Evolutionary conservation across 2,888 invertebrate species (phyloP).

Genomic region (Dendrolimus houi): DNA sequence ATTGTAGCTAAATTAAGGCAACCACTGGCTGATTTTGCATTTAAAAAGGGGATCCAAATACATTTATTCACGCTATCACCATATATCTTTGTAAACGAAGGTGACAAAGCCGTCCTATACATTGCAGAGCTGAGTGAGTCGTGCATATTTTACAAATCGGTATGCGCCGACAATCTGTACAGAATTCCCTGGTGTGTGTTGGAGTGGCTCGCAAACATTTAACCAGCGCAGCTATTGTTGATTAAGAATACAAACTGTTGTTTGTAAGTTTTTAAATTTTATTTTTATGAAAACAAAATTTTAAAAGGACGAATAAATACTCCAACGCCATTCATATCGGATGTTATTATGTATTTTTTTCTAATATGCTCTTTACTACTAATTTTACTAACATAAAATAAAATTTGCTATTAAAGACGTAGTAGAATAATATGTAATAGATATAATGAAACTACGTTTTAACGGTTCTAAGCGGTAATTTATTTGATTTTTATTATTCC

Average conservation of each 20-base stretch:
- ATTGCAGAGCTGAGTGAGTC: slow-evolving; percentile 17
- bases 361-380: too few relatives aligned
- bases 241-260: not conserved
- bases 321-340: too few relatives aligned
- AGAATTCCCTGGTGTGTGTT: slow-evolving; percentile 15
- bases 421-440: too few relatives aligned
- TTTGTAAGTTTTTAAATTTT: not conserved
- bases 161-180: slow-evolving; percentile 30
- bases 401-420: too few relatives aligned
- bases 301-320: too few relatives aligned
- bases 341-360: too few relatives aligned
- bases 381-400: too few relatives aligned
- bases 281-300: too few relatives aligned
- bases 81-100: not conserved
- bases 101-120: slow-evolving; percentile 11
- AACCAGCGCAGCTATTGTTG: slow-evolving; percentile 5
- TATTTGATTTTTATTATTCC: too few relatives aligned
- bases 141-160: slow-evolving; percentile 40
- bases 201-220: slow-evolving; percentile 24
- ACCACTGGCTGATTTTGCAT: not conserved
- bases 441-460: too few relatives aligned
- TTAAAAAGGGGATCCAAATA: not conserved
- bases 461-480: too few relatives aligned
- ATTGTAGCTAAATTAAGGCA: not conserved
- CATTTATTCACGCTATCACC: not conserved